These are phyloP conservation scores for Indicator maculatus DNA, from an alignment of 2,113 vertebrate species.

Conservation along the genomic window DNA sequence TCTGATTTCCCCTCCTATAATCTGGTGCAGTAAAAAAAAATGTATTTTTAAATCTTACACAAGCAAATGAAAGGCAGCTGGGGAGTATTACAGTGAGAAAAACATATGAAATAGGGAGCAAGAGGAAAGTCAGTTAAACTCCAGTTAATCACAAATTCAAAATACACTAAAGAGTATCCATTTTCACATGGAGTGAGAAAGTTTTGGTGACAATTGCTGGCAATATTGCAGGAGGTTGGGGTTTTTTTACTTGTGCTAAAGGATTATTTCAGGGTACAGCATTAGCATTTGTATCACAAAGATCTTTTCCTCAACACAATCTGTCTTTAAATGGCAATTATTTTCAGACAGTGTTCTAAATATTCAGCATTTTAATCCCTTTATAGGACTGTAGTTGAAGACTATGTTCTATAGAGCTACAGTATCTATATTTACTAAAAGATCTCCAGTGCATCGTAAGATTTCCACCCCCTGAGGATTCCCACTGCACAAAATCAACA, in stretches of 20 bases:
- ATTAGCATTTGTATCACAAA: neutral
- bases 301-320: neutral
- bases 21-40: neutral
- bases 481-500: neutral
- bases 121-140: neutral
- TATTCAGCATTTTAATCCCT: neutral
- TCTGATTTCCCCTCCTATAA: neutral
- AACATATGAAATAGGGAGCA: neutral
- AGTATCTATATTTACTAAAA: neutral
- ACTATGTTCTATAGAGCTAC: neutral
- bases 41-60: neutral
- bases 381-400: neutral
- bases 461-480: neutral
- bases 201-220: neutral
- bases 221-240: neutral
- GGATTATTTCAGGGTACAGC: neutral
- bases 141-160: neutral
- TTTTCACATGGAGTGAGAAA: neutral
- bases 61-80: conserved; percentile 17
- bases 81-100: neutral
- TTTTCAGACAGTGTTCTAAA: neutral
- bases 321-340: neutral
- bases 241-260: neutral
- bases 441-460: neutral
- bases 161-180: neutral